phyloP scores from a whole-genome alignment of 2,797 vertebrate species.

The Pampus argenteus region DNA sequence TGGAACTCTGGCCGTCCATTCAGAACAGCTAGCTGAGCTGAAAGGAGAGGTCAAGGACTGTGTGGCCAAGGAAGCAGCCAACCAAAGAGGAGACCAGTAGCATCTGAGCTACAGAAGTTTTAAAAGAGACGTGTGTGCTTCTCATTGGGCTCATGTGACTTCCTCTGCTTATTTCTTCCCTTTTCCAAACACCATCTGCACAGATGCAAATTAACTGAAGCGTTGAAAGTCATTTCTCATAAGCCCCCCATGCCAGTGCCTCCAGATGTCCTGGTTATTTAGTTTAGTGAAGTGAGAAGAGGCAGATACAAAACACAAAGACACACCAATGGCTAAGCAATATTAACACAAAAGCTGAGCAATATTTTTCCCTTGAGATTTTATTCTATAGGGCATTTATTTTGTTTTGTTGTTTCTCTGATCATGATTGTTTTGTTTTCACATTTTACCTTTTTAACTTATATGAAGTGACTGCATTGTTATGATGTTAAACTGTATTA shows the following conservation, averaged over 20 bases:
- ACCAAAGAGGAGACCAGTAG: constrained; percentile 81
- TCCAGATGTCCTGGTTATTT: constrained; percentile 56
- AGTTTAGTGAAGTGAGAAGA: constrained; percentile 53
- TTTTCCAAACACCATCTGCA: constrained; percentile 39
- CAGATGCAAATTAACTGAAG: constrained; percentile 64
- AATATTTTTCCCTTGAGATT: constrained; percentile 66
- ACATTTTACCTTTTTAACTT: constrained; percentile 86
- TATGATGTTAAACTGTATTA: constrained; percentile 74
- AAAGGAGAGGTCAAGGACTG: constrained; percentile 90
- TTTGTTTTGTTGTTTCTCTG: constrained; percentile 45
- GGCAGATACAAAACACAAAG: constrained; percentile 46
- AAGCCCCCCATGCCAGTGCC: constrained; percentile 19
- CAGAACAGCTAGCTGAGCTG: constrained; percentile 90
- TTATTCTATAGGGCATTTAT: constrained; percentile 80
- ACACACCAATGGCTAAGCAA: constrained; percentile 65
- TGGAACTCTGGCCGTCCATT: constrained; percentile 86
- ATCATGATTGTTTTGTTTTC: constrained; percentile 68
- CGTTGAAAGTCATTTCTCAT: constrained; percentile 47
- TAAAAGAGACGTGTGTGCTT: constrained; percentile 49
- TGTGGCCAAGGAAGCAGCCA: constrained; percentile 75
- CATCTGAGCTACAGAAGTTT: constrained; percentile 54
- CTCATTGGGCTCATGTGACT: constrained; percentile 54
- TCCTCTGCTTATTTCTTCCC: constrained; percentile 42
- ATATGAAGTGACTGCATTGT: constrained; percentile 86
- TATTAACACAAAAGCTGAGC: constrained; percentile 75